Evolutionary conservation across 2,888 invertebrate genomes (phyloP).

Genomic region (Cantharis nigra): DNA sequence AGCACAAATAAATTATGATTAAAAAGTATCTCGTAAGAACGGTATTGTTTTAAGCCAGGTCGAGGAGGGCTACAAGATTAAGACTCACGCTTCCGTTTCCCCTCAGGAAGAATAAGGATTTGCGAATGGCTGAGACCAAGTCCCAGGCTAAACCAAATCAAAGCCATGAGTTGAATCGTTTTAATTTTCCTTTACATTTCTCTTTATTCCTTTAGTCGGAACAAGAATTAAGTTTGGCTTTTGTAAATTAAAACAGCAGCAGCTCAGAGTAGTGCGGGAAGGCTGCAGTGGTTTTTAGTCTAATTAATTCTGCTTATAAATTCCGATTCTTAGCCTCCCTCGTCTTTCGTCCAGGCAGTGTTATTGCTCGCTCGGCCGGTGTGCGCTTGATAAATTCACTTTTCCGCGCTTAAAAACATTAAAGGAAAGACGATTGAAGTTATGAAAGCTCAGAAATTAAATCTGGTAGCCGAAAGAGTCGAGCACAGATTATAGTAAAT

Average conservation of each 20-base stretch:
- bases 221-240: slow-evolving; percentile 62
- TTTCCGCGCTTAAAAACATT: slow-evolving; percentile 54
- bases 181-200: slow-evolving; percentile 61
- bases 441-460: slow-evolving; percentile 58
- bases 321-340: slow-evolving; percentile 55
- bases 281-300: slow-evolving; percentile 60
- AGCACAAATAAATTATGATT: slow-evolving; percentile 30
- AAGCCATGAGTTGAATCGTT: slow-evolving; percentile 58
- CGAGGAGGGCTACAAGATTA: slow-evolving; percentile 34
- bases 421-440: slow-evolving; percentile 57
- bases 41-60: slow-evolving; percentile 33
- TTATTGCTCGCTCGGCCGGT: slow-evolving; percentile 57
- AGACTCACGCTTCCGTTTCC: slow-evolving; percentile 35
- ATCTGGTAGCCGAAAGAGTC: slow-evolving; percentile 47
- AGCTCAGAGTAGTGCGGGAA: slow-evolving; percentile 41
- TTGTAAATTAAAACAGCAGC: slow-evolving; percentile 61
- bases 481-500: slow-evolving; percentile 50
- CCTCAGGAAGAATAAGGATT: slow-evolving; percentile 47
- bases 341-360: slow-evolving; percentile 39
- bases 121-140: slow-evolving; percentile 42
- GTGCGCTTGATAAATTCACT: slow-evolving; percentile 57
- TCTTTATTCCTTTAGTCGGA: slow-evolving; percentile 59
- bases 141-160: slow-evolving; percentile 55
- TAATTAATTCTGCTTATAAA: slow-evolving; percentile 62
- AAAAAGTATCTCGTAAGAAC: slow-evolving; percentile 30